phyloP scores from a whole-genome alignment of 2,888 invertebrate species.

The Portevinia maculata region DNA sequence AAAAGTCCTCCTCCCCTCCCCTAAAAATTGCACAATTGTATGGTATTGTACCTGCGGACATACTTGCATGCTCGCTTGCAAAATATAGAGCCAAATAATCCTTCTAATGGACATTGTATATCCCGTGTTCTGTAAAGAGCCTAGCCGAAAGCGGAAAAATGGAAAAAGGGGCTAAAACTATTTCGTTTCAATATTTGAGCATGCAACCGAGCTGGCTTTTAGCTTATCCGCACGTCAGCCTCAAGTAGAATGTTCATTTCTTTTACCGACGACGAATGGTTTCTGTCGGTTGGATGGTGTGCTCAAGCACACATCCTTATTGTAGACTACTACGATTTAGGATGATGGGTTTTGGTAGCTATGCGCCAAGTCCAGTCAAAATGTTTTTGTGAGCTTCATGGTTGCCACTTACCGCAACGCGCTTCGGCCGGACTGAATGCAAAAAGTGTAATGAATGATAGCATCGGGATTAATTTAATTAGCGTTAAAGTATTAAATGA shows the following conservation, averaged over 20 bases:
- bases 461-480: conserved; percentile 65
- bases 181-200: conserved; percentile 69
- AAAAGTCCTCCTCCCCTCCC: too few species aligned
- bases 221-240: conserved; percentile 65
- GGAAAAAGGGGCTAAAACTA: conserved; percentile 36
- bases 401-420: conserved; percentile 5
- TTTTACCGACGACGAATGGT: conserved; percentile 8
- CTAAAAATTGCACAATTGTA: too few species aligned
- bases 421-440: conserved; percentile 12
- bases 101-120: conserved; percentile 38
- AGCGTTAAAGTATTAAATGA: conserved; percentile 39
- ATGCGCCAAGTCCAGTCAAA: conserved; percentile 39
- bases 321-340: conserved; percentile 30
- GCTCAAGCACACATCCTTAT: conserved; percentile 34
- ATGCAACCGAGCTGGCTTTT: conserved; percentile 67
- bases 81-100: conserved; percentile 57
- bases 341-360: conserved; percentile 41
- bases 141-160: conserved; percentile 13
- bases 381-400: conserved; percentile 20
- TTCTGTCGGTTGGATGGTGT: background rate
- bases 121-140: conserved; percentile 26
- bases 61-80: conserved; percentile 28
- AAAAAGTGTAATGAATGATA: conserved; percentile 52
- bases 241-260: conserved; percentile 60
- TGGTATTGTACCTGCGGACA: background rate